phyloP scores from a whole-genome alignment of 2,113 vertebrate genomes.

The Perca schrenkii region DNA sequence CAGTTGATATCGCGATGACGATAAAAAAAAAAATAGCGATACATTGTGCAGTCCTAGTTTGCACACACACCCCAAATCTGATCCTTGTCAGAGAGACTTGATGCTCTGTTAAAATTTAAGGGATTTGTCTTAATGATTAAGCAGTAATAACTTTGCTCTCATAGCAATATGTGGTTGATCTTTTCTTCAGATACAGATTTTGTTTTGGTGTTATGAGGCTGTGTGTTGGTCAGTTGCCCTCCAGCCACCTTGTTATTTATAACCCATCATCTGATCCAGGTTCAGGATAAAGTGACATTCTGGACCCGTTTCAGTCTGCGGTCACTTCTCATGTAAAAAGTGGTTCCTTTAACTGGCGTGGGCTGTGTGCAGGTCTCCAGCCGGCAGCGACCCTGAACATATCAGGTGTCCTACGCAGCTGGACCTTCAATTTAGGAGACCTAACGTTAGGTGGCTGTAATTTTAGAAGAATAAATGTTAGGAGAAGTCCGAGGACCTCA shows the following conservation, averaged over 20 bases:
- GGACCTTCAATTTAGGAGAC: background rate
- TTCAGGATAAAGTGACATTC: background rate
- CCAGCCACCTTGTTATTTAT: background rate
- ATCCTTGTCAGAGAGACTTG: background rate
- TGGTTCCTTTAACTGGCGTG: background rate
- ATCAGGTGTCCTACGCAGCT: constrained; percentile 21
- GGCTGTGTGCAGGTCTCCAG: background rate
- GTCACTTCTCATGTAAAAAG: background rate
- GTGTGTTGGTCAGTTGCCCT: background rate
- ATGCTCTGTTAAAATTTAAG: background rate
- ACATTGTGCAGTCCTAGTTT: no score
- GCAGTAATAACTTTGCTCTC: background rate
- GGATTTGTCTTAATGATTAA: background rate
- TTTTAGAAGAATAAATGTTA: background rate
- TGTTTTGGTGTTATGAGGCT: no score
- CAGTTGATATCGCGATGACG: no score
- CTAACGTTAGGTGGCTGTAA: accelerated
- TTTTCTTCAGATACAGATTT: no score
- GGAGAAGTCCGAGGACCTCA: background rate
- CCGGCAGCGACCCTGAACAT: constrained; percentile 1
- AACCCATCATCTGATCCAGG: background rate
- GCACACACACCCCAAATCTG: no score
- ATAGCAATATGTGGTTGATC: background rate
- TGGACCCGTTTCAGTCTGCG: background rate
- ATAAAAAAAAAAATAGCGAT: no score